Percentiles rank a stretch among this genome's conserved stretches.
These are phyloP conservation scores for Chrysolina oricalcia DNA, from an alignment of 2,888 invertebrate species.

Conservation along the genomic window DNA sequence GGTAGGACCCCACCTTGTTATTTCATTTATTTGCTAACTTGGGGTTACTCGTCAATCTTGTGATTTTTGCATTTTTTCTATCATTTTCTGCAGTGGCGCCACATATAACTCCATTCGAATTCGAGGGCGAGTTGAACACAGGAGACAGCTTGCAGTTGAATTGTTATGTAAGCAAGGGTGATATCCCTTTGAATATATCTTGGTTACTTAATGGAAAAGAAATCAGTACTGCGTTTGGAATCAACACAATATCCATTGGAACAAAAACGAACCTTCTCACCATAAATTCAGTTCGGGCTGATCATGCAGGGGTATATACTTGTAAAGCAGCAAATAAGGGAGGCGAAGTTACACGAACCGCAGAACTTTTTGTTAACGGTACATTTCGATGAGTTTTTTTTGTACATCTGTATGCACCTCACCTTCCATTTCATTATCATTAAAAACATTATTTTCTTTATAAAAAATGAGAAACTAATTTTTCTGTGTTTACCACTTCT, in stretches of 20 bases:
- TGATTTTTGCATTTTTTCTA: not conserved
- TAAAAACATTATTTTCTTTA: constrained; percentile 55
- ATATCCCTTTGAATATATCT: constrained; percentile 81
- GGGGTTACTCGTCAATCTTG: no score
- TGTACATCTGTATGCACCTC: constrained; percentile 18
- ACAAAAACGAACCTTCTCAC: constrained; percentile 77
- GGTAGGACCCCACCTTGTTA: not conserved
- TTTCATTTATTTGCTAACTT: no score
- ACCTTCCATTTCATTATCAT: constrained; percentile 17
- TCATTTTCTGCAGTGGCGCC: constrained; percentile 69
- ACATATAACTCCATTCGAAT: constrained; percentile 75
- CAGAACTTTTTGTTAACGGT: constrained; percentile 81
- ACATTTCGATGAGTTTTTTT: constrained; percentile 59
- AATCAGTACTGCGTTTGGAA: constrained; percentile 54
- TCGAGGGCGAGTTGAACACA: constrained; percentile 78
- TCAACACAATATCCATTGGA: constrained; percentile 68
- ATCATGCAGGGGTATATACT: constrained; percentile 82
- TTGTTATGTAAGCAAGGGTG: constrained; percentile 83
- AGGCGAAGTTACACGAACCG: constrained; percentile 77
- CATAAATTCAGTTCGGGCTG: constrained; percentile 78
- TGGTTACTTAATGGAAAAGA: constrained; percentile 82
- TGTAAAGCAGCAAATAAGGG: constrained; percentile 81
- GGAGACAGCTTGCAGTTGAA: constrained; percentile 81
- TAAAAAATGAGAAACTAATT: no score
- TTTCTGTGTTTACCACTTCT: no score